phyloP scores from a whole-genome alignment of 1,140 invertebrate species.

The Fopius arisanus region DNA sequence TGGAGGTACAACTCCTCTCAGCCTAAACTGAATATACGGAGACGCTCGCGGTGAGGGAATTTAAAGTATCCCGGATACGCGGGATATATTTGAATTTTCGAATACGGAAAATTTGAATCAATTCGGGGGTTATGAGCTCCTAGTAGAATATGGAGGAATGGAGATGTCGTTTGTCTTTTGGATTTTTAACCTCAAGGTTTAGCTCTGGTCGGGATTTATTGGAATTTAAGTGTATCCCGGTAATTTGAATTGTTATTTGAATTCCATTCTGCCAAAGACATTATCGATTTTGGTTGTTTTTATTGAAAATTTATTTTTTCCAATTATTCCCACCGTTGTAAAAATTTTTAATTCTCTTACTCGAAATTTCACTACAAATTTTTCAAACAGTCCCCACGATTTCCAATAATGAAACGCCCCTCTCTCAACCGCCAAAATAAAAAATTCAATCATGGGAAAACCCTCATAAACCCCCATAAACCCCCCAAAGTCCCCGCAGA shows the following conservation, averaged over 20 bases:
- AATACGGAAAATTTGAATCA: constrained; percentile 22
- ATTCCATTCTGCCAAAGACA: no score
- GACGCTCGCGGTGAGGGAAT: not conserved
- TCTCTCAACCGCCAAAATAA: not conserved
- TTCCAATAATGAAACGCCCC: no score
- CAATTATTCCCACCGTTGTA: no score
- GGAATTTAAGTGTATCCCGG: no score
- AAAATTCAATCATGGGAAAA: not conserved
- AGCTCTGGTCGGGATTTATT: no score
- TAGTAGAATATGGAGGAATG: not conserved
- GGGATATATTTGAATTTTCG: constrained; percentile 28
- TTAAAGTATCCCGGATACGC: constrained; percentile 20
- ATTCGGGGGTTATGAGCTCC: constrained; percentile 16
- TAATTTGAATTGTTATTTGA: no score
- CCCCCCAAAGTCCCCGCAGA: not conserved
- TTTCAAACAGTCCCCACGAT: no score
- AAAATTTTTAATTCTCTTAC: no score
- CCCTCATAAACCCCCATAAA: not conserved
- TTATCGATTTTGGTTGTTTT: no score
- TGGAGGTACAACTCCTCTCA: not conserved
- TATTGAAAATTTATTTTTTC: no score
- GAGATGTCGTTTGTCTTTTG: not conserved
- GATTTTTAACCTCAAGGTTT: not conserved
- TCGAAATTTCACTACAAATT: no score
- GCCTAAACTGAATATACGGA: not conserved